Percentiles rank a stretch among this genome's conserved stretches.
These are phyloP conservation scores for Cetoscarus ocellatus DNA, from an alignment of 2,797 vertebrate species.

Conservation along the genomic window DNA sequence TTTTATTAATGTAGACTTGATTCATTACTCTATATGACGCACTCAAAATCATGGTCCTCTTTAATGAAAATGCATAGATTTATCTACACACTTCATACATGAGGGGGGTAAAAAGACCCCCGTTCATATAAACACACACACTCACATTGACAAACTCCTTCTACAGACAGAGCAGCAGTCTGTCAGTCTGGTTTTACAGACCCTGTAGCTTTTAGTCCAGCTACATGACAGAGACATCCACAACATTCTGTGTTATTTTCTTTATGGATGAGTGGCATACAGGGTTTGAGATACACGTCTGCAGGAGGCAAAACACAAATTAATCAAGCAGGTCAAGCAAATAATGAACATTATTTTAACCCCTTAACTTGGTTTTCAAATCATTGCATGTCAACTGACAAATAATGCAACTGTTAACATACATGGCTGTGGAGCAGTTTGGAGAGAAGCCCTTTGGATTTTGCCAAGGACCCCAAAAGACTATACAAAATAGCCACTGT, in stretches of 20 bases:
- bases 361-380: too few species aligned
- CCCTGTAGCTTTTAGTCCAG: not conserved
- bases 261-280: not conserved
- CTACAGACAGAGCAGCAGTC: not conserved
- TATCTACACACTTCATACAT: not conserved
- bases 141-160: not conserved
- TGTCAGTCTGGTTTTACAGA: not conserved
- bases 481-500: too few species aligned
- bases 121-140: not conserved
- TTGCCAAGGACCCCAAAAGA: too few species aligned
- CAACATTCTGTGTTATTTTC: not conserved
- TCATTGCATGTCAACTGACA: too few species aligned
- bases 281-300: not conserved
- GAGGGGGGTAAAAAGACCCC: not conserved
- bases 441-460: too few species aligned
- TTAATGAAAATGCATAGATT: not conserved
- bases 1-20: constrained; percentile 49
- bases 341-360: too few species aligned
- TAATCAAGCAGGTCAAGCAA: too few species aligned
- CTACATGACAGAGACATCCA: not conserved
- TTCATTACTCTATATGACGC: constrained; percentile 37
- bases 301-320: not conserved
- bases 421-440: too few species aligned
- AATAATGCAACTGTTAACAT: too few species aligned
- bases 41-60: constrained; percentile 19